phyloP scores from a whole-genome alignment of 1,140 invertebrate species.

The Lethrus apterus region DNA sequence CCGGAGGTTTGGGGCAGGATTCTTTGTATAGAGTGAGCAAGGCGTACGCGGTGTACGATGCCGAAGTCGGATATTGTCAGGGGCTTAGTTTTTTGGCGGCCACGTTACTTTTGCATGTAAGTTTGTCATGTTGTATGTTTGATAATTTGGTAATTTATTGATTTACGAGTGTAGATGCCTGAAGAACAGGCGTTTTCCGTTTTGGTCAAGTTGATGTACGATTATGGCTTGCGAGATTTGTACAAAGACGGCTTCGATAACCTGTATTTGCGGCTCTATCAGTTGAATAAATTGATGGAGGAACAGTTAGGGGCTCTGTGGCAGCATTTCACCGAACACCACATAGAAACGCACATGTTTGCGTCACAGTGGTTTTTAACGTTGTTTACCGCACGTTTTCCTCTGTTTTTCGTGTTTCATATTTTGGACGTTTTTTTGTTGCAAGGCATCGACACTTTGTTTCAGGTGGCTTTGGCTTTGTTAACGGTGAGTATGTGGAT shows the following conservation, averaged over 20 bases:
- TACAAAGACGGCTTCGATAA: constrained; percentile 96
- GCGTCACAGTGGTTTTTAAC: constrained; percentile 99
- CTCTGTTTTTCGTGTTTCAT: constrained; percentile 93
- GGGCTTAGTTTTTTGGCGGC: constrained; percentile 95
- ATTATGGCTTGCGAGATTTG: constrained; percentile 87
- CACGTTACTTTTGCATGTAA: constrained; percentile 88
- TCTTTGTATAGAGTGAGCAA: constrained; percentile 91
- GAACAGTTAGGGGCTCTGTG: constrained; percentile 87
- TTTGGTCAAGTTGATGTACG: constrained; percentile 94
- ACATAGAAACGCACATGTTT: constrained; percentile 98
- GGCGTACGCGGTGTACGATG: constrained; percentile 95
- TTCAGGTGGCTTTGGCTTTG: constrained; percentile 91
- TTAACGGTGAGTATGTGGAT: constrained; percentile 62
- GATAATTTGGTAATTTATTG: constrained; percentile 12
- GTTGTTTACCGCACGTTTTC: constrained; percentile 96
- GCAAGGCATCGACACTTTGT: constrained; percentile 89
- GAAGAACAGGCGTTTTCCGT: constrained; percentile 99
- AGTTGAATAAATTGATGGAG: constrained; percentile 92
- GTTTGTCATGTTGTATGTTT: constrained; percentile 29
- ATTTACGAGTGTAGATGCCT: constrained; percentile 74
- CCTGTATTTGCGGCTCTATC: constrained; percentile 90
- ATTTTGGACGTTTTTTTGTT: constrained; percentile 94
- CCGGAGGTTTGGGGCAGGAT: constrained; percentile 86
- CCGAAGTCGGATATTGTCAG: constrained; percentile 98
- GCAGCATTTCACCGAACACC: constrained; percentile 83